These are phyloP conservation scores for Carcina quercana DNA, from an alignment of 2,888 invertebrate genomes.

Conservation along the genomic window DNA sequence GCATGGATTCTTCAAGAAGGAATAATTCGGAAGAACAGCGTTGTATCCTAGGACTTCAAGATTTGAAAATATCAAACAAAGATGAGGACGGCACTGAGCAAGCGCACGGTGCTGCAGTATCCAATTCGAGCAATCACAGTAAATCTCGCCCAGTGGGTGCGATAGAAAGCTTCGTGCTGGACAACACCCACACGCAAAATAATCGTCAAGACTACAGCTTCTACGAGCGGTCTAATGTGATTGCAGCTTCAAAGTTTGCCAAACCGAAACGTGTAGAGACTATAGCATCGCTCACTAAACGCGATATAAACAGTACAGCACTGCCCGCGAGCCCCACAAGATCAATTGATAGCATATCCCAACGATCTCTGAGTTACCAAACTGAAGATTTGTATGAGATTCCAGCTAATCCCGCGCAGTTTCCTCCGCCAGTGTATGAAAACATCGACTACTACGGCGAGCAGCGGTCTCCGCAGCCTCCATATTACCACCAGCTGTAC, in stretches of 20 bases:
- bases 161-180: conserved; percentile 78
- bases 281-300: conserved; percentile 65
- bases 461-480: conserved; percentile 70
- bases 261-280: conserved; percentile 83
- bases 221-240: conserved; percentile 82
- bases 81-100: conserved; percentile 68
- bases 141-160: conserved; percentile 77
- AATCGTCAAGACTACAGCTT: conserved; percentile 67
- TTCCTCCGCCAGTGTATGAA: conserved; percentile 79
- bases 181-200: conserved; percentile 57
- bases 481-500: conserved; percentile 77
- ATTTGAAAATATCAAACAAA: conserved; percentile 69
- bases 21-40: conserved; percentile 59
- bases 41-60: conserved; percentile 64
- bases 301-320: conserved; percentile 52
- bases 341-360: conserved; percentile 76
- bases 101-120: conserved; percentile 57
- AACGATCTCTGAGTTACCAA: conserved; percentile 70
- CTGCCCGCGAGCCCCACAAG: conserved; percentile 74
- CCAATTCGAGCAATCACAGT: conserved; percentile 47
- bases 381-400: conserved; percentile 65
- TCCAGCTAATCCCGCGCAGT: conserved; percentile 55
- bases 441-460: conserved; percentile 87
- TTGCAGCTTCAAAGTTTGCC: conserved; percentile 85
- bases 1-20: conserved; percentile 58